Percentiles rank a stretch among this genome's conserved stretches.
These are phyloP conservation scores for Elephantulus edwardii DNA, from an alignment of 2,113 vertebrate genomes.

Conservation along the genomic window DNA sequence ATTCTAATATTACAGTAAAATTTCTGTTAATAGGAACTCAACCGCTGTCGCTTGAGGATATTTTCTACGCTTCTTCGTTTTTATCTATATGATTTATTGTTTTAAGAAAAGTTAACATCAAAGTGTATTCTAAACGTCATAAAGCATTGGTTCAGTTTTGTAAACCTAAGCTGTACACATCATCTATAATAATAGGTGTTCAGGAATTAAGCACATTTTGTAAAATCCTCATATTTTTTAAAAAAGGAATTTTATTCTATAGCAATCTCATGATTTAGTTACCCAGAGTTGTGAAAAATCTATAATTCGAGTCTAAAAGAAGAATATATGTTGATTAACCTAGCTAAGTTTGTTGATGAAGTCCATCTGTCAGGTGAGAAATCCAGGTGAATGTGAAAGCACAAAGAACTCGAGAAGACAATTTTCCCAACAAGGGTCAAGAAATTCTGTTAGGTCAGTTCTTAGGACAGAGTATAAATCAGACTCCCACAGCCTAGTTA, in stretches of 20 bases:
- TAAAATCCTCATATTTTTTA: no score
- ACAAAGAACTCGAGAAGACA: neutral
- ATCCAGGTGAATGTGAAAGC: neutral
- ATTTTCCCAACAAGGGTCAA: neutral
- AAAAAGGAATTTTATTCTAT: no score
- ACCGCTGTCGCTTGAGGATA: neutral
- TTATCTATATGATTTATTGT: neutral
- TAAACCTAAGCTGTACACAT: neutral
- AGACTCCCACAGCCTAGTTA: neutral
- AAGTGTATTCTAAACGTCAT: neutral
- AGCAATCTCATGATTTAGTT: neutral
- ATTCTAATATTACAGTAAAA: constrained; percentile 49
- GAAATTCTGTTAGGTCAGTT: neutral
- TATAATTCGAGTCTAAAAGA: neutral
- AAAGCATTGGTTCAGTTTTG: constrained; percentile 3
- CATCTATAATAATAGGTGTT: no score
- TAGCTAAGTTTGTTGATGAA: neutral
- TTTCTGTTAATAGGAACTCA: constrained; percentile 5
- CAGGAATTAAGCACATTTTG: no score
- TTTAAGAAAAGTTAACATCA: constrained; percentile 13
- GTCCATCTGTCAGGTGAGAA: neutral
- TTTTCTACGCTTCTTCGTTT: neutral
- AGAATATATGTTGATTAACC: neutral
- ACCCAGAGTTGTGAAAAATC: constrained; percentile 15
- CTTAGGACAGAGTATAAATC: neutral